phyloP scores from a whole-genome alignment of 2,888 invertebrate genomes.

The Brenthis daphne region DNA sequence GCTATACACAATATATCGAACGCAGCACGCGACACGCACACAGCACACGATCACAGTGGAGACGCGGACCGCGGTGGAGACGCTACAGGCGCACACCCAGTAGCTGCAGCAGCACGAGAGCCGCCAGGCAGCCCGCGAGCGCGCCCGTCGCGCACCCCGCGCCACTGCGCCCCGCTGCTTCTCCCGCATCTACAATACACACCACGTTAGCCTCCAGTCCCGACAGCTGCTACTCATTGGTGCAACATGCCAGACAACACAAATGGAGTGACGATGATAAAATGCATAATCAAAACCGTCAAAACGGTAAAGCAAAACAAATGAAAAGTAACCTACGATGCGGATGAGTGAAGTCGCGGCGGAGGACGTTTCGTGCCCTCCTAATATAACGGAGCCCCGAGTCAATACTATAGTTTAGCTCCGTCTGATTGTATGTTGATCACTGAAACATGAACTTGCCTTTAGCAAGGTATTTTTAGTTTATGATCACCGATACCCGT shows the following conservation, averaged over 20 bases:
- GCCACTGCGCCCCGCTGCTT: conserved; percentile 49
- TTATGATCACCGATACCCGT: conserved; percentile 64
- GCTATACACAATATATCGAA: conserved; percentile 74
- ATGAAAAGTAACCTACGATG: conserved; percentile 75
- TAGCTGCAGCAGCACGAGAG: conserved; percentile 40
- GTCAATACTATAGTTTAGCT: conserved; percentile 75
- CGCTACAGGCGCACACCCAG: conserved; percentile 42
- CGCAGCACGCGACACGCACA: conserved; percentile 70
- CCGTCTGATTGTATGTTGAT: conserved; percentile 75
- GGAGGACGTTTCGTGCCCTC: conserved; percentile 68
- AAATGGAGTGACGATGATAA: conserved; percentile 35
- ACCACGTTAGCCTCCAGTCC: neutral
- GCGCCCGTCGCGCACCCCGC: conserved; percentile 40
- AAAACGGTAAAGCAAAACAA: conserved; percentile 58
- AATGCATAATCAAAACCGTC: conserved; percentile 29
- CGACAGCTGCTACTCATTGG: neutral
- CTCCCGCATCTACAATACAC: conserved; percentile 44
- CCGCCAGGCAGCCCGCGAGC: conserved; percentile 40
- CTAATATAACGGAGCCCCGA: conserved; percentile 62
- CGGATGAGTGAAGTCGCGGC: conserved; percentile 72
- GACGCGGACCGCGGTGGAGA: conserved; percentile 53
- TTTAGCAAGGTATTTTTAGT: conserved; percentile 61
- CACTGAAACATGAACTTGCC: conserved; percentile 77
- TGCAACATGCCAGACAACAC: conserved; percentile 33
- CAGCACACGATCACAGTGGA: conserved; percentile 72